These are phyloP conservation scores for Noctua fimbriata DNA, from an alignment of 2,888 invertebrate genomes.

Conservation along the genomic window DNA sequence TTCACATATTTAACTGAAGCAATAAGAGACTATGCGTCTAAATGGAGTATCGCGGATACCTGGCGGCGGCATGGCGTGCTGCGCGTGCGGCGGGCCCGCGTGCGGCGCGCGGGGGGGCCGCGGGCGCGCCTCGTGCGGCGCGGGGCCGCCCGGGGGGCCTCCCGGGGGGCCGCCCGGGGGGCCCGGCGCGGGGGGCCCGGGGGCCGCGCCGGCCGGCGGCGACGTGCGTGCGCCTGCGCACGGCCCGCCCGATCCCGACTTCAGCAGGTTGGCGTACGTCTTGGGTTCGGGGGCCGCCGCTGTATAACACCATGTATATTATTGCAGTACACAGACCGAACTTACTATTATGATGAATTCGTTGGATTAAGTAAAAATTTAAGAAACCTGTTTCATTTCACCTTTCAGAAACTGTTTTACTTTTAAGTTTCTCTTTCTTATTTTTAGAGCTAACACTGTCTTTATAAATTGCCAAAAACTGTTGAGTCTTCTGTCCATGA, in stretches of 20 bases:
- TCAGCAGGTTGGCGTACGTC: conserved; percentile 96
- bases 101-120: conserved; percentile 58
- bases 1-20: no score
- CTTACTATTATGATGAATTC: not conserved
- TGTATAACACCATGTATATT: conserved; percentile 19
- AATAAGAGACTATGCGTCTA: not conserved
- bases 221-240: conserved; percentile 64
- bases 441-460: not conserved
- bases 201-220: conserved; percentile 68
- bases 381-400: not conserved
- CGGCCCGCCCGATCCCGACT: conserved; percentile 88
- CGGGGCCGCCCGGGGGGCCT: conserved; percentile 53
- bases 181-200: conserved; percentile 65
- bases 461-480: not conserved
- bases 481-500: no score
- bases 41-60: conserved; percentile 11
- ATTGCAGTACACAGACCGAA: not conserved
- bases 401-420: not conserved
- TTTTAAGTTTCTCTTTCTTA: not conserved
- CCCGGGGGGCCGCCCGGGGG: conserved; percentile 70
- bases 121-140: not conserved
- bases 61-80: conserved; percentile 52
- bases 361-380: not conserved
- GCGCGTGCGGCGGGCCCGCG: conserved; percentile 40
- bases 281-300: conserved; percentile 92